phyloP scores from a whole-genome alignment of 35 echinoderm and acorn worm species.

The Holothuria glaberrima region DNA sequence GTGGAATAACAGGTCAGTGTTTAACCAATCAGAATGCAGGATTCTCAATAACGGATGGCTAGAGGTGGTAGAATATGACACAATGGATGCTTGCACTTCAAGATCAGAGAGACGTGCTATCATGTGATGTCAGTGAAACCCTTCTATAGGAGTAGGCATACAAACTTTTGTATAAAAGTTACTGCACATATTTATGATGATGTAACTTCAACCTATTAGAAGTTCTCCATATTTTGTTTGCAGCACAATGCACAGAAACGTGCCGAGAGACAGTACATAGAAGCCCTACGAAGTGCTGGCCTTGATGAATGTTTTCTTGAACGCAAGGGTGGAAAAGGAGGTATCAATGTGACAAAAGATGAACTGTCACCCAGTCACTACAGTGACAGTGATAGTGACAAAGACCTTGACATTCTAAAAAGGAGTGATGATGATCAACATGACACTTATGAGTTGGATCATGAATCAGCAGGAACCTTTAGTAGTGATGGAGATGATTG shows the following conservation, averaged over 20 bases:
- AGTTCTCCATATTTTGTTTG: constrained; percentile 27
- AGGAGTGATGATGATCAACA: background rate
- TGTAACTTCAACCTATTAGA: background rate
- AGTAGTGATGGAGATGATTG: constrained; percentile 19
- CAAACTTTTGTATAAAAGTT: no score
- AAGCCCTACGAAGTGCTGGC: constrained; percentile 82
- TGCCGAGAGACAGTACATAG: constrained; percentile 86
- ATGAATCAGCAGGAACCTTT: background rate
- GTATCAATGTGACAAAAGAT: background rate
- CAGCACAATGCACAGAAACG: constrained; percentile 91
- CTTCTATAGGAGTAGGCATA: no score
- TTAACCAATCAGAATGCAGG: no score
- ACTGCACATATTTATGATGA: no score
- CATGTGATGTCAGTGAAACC: no score
- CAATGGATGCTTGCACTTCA: no score
- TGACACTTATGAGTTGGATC: constrained; percentile 38
- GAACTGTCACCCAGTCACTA: background rate
- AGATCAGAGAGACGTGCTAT: no score
- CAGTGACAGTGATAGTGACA: constrained; percentile 40
- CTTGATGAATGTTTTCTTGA: constrained; percentile 88
- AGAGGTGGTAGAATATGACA: no score
- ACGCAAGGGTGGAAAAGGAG: constrained; percentile 33
- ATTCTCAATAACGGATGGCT: no score
- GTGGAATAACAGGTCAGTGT: no score
- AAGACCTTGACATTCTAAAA: constrained; percentile 26